Conservation (phyloP, 2,113 vertebrate genomes). For the Campylomormyrus numenius region DNA sequence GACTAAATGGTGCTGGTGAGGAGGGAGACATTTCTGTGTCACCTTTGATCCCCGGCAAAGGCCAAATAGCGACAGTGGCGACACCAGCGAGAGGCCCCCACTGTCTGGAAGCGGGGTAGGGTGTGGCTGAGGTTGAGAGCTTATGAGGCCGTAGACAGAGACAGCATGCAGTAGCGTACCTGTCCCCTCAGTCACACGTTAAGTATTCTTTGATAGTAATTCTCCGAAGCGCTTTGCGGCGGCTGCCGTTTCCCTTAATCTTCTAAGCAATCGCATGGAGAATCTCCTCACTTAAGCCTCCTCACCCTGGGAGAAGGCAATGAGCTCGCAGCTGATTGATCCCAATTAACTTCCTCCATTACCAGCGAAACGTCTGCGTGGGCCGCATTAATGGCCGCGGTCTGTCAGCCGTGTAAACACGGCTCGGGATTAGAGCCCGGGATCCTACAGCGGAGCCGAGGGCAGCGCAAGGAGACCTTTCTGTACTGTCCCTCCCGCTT, state of each 20-base stretch:
- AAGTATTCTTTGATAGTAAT: not conserved
- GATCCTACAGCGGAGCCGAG: not conserved
- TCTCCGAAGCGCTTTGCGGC: not conserved
- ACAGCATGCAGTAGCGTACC: not conserved
- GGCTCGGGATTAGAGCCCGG: conserved; percentile 22
- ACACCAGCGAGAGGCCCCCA: too few species aligned
- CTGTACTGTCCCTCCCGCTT: not conserved
- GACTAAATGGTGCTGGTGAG: not conserved
- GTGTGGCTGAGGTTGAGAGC: not conserved
- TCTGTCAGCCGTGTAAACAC: conserved; percentile 25
- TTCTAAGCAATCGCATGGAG: conserved; percentile 37
- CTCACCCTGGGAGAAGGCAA: conserved; percentile 24
- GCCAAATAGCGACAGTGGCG: not conserved
- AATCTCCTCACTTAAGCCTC: conserved; percentile 34
- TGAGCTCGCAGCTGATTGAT: conserved; percentile 42
- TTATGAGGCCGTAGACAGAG: not conserved
- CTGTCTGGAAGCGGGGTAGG: not conserved
- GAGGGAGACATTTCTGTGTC: not conserved
- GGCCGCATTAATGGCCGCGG: conserved; percentile 31
- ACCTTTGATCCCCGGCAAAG: not conserved
- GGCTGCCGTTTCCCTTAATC: conserved; percentile 26
- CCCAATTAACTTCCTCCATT: conserved; percentile 41
- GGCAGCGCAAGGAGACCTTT: not conserved
- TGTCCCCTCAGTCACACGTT: not conserved
- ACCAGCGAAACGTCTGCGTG: conserved; percentile 26